Conservation (phyloP, 2,113 vertebrate species). For the human region DNA sequence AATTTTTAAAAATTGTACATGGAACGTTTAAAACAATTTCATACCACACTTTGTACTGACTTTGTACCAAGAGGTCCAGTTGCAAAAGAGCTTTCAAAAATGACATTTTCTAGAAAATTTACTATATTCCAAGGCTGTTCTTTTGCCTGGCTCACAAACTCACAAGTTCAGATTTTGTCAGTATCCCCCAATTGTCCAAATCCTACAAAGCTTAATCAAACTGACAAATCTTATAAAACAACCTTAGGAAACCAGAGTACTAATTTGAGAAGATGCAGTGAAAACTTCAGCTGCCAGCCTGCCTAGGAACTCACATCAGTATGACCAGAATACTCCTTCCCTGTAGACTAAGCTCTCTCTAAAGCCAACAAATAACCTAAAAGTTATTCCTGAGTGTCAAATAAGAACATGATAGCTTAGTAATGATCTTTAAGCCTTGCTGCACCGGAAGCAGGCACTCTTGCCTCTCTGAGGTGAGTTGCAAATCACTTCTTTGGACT, state of each 20-base stretch:
- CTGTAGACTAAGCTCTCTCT: not conserved
- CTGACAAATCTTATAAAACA: constrained; percentile 12
- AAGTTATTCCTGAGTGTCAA: not conserved
- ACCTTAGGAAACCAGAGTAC: not conserved
- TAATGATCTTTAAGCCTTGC: not conserved
- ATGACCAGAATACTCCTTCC: not conserved
- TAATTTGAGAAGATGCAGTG: not conserved
- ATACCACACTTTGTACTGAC: not conserved
- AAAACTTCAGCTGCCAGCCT: not conserved
- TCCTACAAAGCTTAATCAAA: not conserved
- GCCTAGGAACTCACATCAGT: not conserved
- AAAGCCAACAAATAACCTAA: not conserved
- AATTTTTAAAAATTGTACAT: not conserved
- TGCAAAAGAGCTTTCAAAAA: not conserved
- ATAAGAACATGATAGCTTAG: not conserved
- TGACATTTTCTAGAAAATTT: not conserved
- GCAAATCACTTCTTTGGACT: not conserved
- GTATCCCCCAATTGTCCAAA: not conserved
- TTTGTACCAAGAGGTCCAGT: not conserved
- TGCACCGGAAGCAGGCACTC: not conserved
- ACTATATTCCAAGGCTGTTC: not conserved
- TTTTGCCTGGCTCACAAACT: constrained; percentile 9
- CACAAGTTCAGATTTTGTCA: not conserved
- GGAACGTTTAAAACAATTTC: not conserved
- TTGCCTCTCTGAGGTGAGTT: not conserved